Evolutionary conservation across 2,797 vertebrate genomes (phyloP), one percentile per base, ranked within the genome.

Genomic region (Babyrousa celebensis): DNA sequence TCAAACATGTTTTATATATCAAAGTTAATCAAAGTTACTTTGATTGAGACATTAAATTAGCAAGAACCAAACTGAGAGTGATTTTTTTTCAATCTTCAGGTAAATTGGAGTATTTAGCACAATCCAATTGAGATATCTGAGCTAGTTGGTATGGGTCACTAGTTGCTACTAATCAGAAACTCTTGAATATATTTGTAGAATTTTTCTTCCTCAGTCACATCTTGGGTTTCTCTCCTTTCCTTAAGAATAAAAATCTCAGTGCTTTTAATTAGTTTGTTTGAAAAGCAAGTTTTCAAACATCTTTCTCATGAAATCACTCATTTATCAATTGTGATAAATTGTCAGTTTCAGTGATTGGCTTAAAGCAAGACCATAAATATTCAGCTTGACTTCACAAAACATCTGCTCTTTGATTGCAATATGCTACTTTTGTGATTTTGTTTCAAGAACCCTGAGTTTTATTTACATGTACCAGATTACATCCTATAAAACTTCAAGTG

Each of bases 401-500:
- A 97, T 94, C 94, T 97, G 95, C 80, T 97, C 43, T 88, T 96
- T 95, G 86, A 96, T 90, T 90, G 68, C 72, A 67, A 18, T 58
- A 70, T 85, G 83, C 32, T 96, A 82, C 58, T 93, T 97, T 94
- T 67, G 97, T 82, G 62, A 71, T 89, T 97, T 84, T 95, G 75
- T 97, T 96, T 96, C 93, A 93, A 92, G 94, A 98, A 92, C 62
- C 79, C 43, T 94, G 78, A 60, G 52, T 97, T 98, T 97, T 85
- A 94, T 70, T 97, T 98, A 96, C 82, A 95, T 96, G 74, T 97
- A 96, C 87, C 89, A 96, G 94, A 97, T 98, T 92, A 56, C 25
- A 79, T 97, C 86, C 79, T 52, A 97, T 95, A 97, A 98, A 98
- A 97, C 71, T 97, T 96, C 93, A 97, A 20, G 93, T 72, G 7